Evolutionary conservation across 1,140 invertebrate genomes (phyloP).

Genomic region (Chlorops oryzae): DNA sequence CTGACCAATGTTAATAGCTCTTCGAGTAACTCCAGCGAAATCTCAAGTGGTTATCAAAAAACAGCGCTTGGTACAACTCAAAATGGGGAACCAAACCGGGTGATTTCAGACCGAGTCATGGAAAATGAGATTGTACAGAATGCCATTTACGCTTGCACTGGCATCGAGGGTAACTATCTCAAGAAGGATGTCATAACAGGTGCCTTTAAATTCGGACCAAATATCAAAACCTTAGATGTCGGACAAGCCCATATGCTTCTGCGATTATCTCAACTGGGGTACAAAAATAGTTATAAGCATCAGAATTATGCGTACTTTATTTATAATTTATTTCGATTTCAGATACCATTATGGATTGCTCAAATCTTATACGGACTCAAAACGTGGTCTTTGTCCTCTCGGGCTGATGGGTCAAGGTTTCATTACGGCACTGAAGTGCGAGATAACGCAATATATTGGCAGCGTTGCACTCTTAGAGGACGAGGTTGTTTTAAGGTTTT

Average conservation of each 20-base stretch:
- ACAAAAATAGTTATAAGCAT: no score
- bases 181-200: constrained; percentile 59
- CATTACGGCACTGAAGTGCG: constrained; percentile 73
- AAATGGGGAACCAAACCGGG: constrained; percentile 25
- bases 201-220: constrained; percentile 63
- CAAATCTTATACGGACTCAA: constrained; percentile 61
- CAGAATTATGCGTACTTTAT: not conserved
- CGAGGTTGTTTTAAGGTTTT: no score
- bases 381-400: constrained; percentile 54
- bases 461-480: constrained; percentile 82
- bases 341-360: constrained; percentile 74
- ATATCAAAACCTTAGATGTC: constrained; percentile 45
- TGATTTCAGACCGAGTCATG: no score
- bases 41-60: no score
- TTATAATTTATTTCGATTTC: not conserved
- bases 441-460: constrained; percentile 82
- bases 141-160: constrained; percentile 75
- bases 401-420: constrained; percentile 82
- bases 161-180: constrained; percentile 70
- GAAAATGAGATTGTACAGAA: constrained; percentile 61
- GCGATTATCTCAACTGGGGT: constrained; percentile 74
- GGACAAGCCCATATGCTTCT: constrained; percentile 57
- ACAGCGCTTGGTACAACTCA: not conserved
- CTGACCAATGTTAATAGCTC: not conserved
- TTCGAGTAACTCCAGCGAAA: constrained; percentile 12